A percentile compares a stretch with the other conserved stretches of the same genome.
These are phyloP conservation scores for Ahaetulla prasina DNA, from an alignment of 2,113 vertebrate species.

Conservation along the genomic window DNA sequence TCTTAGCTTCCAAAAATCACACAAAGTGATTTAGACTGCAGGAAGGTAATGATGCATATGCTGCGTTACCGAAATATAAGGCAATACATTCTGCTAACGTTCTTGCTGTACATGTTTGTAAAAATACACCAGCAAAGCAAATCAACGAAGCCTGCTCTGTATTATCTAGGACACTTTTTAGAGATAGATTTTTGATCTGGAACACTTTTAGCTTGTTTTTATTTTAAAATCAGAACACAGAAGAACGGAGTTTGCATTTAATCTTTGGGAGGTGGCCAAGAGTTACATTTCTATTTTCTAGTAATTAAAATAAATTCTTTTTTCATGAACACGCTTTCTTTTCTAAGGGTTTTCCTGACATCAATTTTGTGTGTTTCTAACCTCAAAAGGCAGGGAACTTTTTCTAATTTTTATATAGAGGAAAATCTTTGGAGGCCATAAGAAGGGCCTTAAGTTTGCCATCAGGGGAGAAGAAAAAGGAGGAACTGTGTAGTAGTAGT, in stretches of 20 bases:
- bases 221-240: neutral
- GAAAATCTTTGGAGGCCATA: too few relatives aligned
- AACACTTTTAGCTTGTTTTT: neutral
- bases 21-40: neutral
- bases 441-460: too few relatives aligned
- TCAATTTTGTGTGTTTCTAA: neutral
- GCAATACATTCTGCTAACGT: neutral
- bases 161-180: neutral
- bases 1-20: neutral
- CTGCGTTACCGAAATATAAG: neutral
- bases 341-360: neutral
- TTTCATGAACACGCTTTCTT: neutral
- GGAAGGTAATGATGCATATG: neutral
- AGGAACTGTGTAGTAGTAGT: too few relatives aligned
- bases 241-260: neutral
- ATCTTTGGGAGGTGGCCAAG: neutral
- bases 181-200: neutral
- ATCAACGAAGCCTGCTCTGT: neutral
- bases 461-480: too few relatives aligned
- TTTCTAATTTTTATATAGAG: neutral
- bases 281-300: neutral
- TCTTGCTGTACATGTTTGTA: neutral
- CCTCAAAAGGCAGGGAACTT: neutral
- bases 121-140: neutral
- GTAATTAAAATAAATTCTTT: neutral